Evolutionary conservation across 2,888 invertebrate species (phyloP).

Genomic region (Hydropsyche betteni): DNA sequence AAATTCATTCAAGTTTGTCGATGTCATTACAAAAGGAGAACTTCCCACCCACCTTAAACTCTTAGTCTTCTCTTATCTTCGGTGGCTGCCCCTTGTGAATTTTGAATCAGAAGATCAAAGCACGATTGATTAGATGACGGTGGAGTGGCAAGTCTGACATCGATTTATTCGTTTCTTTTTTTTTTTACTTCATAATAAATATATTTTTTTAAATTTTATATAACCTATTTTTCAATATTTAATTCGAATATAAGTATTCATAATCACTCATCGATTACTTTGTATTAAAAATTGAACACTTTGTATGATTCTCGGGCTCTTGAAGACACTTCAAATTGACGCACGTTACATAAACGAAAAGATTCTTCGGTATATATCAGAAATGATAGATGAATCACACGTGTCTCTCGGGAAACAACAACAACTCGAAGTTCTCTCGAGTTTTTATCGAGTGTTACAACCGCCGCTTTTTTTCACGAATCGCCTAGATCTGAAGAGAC

Average conservation of each 20-base stretch:
- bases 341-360: slow-evolving; percentile 1
- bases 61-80: slow-evolving; percentile 3
- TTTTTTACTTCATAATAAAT: too few species aligned
- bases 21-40: slow-evolving; percentile 35
- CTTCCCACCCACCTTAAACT: background rate
- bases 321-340: too few species aligned
- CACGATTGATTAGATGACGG: slow-evolving; percentile 42
- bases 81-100: slow-evolving; percentile 18
- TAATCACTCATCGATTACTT: too few species aligned
- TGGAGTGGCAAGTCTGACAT: slow-evolving; percentile 22
- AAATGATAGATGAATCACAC: slow-evolving; percentile 31
- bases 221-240: too few species aligned
- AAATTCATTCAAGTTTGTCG: slow-evolving; percentile 36
- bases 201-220: too few species aligned
- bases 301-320: too few species aligned
- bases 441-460: slow-evolving; percentile 5
- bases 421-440: background rate
- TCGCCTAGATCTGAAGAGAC: slow-evolving; percentile 15
- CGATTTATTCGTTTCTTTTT: background rate
- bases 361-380: slow-evolving; percentile 23
- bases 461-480: too few species aligned
- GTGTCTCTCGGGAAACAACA: slow-evolving; percentile 21
- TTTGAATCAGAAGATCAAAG: slow-evolving; percentile 40
- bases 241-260: too few species aligned
- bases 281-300: too few species aligned